These are phyloP conservation scores for Caenorhabditis panamensis DNA, from an alignment of 2,888 invertebrate species.

Conservation along the genomic window DNA sequence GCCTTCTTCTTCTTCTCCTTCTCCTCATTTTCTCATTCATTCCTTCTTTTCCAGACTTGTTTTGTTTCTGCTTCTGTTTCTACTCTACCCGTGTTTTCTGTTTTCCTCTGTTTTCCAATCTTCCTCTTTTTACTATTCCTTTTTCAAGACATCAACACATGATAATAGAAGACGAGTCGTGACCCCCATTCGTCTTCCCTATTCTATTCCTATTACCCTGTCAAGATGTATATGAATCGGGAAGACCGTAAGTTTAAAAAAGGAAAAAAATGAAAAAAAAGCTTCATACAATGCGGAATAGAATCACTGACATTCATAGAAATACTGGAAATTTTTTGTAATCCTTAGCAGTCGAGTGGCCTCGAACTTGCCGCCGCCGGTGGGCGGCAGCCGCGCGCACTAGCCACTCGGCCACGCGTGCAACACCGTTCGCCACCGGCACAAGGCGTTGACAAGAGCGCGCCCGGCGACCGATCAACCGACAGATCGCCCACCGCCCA, in stretches of 20 bases:
- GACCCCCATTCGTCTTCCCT: slow-evolving; percentile 26
- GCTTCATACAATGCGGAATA: slow-evolving; percentile 39
- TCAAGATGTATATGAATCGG: slow-evolving; percentile 48
- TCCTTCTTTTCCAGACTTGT: slow-evolving; percentile 7
- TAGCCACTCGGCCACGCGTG: slow-evolving; percentile 23
- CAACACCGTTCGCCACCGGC: slow-evolving; percentile 1
- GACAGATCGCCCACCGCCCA: background rate
- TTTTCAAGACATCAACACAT: slow-evolving; percentile 26
- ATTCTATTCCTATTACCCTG: slow-evolving; percentile 8
- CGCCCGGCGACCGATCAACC: background rate
- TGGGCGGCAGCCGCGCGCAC: background rate
- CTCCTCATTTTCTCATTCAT: slow-evolving; percentile 48
- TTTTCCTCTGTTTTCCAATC: slow-evolving; percentile 36
- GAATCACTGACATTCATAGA: slow-evolving; percentile 46
- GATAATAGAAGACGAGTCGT: slow-evolving; percentile 22
- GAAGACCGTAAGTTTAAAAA: slow-evolving; percentile 53
- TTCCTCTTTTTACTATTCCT: slow-evolving; percentile 24
- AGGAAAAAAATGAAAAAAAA: slow-evolving; percentile 18
- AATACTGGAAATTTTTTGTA: slow-evolving; percentile 38
- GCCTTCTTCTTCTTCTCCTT: slow-evolving; percentile 19
- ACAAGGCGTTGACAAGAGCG: slow-evolving; percentile 10
- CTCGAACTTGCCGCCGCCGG: background rate
- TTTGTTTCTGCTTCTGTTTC: too few species aligned
- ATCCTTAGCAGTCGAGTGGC: slow-evolving; percentile 21
- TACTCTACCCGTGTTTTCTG: slow-evolving; percentile 27